Base-by-base conservation (phyloP, 1,140 invertebrate genomes). In the Pygmarrhopalites habei region DNA sequence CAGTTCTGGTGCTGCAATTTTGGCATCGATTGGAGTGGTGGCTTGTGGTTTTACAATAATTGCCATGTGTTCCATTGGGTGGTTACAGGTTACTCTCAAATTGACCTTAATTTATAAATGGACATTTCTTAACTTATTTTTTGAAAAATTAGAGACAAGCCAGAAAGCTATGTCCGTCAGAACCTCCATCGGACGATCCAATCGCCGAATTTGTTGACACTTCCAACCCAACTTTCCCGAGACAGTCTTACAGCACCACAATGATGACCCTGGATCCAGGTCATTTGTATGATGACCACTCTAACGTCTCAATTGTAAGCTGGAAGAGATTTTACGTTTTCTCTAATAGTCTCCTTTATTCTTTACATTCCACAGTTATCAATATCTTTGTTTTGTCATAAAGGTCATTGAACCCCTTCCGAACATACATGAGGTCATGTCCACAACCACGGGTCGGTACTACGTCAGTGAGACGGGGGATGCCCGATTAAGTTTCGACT, bases 361-460 rank as follows among this genome's bases (percentile, higher is more conserved):
- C n/a, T n/a, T n/a, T n/a, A n/a, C n/a, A n/a, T n/a, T n/a, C n/a
- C n/a, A n/a, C n/a, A n/a, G n/a, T n/a, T n/a, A n/a, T n/a, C n/a
- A n/a, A n/a, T n/a, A 41, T 62, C 15, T 47, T 55, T 26, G 49
- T 46, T 14, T 29, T 62, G 26, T n/a, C n/a, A n/a, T n/a, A n/a
- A n/a, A n/a, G n/a, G 55, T 30, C 7, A 59, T 65, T 51, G 63
- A 65, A 28, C 63, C 63, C 1, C 46, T 65, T 26, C 63, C 63
- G 14, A 52, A 25, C 21, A 35, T 60, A n/a, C 15, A 5, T 35
- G 32, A 53, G 7, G 49, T 39, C 29, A 26, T 65, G 15, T 23
- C 57, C 46, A 4, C n/a, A 5, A n/a, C 14, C 4, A 28, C 7
- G 4, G 5, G n/a, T 15, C 4, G 53, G 5, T 56, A 56, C 19